Evolutionary conservation across 2,888 invertebrate species (phyloP).

Genomic region (Tenthredo scrophulariae): DNA sequence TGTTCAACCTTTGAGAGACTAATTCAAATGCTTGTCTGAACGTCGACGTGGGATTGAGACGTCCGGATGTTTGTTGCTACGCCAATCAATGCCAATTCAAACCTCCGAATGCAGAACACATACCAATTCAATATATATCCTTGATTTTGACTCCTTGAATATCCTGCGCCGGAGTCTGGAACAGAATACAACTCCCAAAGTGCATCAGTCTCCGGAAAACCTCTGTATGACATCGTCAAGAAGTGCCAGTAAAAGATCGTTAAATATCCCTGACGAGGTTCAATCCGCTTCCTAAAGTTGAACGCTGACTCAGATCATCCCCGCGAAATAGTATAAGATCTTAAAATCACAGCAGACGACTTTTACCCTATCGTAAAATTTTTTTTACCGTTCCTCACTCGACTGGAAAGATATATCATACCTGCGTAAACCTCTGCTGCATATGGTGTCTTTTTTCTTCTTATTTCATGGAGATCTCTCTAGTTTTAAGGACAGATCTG

Average conservation of each 20-base stretch:
- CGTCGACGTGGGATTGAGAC: constrained; percentile 65
- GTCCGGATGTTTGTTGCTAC: constrained; percentile 72
- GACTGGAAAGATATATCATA: constrained; percentile 9
- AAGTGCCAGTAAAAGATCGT: constrained; percentile 1
- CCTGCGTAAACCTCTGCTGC: background rate
- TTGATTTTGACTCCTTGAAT: background rate
- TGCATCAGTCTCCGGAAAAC: background rate
- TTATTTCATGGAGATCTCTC: background rate
- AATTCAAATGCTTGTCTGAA: constrained; percentile 43
- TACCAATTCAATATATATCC: constrained; percentile 16
- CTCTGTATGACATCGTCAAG: background rate
- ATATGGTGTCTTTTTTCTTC: background rate
- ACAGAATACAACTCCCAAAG: background rate
- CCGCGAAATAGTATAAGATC: constrained; percentile 11
- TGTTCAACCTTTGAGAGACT: constrained; percentile 37
- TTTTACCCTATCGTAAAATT: constrained; percentile 30
- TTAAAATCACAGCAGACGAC: constrained; percentile 25
- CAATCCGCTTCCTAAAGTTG: background rate
- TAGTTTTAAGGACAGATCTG: too few species aligned
- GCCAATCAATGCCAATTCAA: constrained; percentile 72
- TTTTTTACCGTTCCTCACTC: constrained; percentile 8
- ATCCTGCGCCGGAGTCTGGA: background rate
- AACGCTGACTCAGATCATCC: constrained; percentile 24
- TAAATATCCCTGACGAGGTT: background rate
- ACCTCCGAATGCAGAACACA: constrained; percentile 51